Evolutionary conservation across 2,797 vertebrate genomes (phyloP), one percentile per base, ranked within the genome.

Genomic region (Hydrolagus colliei): DNA sequence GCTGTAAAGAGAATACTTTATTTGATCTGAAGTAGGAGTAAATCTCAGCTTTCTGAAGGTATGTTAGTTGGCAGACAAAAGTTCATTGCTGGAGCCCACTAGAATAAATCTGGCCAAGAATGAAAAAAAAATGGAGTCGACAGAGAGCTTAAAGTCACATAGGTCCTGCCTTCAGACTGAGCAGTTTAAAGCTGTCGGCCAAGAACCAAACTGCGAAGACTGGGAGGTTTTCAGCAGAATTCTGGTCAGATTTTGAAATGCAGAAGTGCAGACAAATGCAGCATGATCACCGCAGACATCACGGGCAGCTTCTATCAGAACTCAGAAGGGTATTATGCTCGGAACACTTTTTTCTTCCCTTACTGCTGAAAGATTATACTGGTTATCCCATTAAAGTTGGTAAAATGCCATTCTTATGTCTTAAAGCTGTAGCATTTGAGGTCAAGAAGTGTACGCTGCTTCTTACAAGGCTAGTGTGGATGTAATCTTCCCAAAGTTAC

Each of bases 301-400:
- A 92, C 91, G 91, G 93, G 91, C 93, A 90, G 91, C 90, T 91
- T 92, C 91, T 92, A 93, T 94, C 93, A 94, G 93, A 96, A 96
- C 94, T 93, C 93, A 92, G 95, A 93, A 94, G 94, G 95, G 96
- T 97, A 97, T 99, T 98, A 98, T 97, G 92, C 94, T 96, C 95
- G 92, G 93, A 96, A 97, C 94, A 96, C 95, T 96, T 96, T 96
- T 27, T 95, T 95, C 96, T 96, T 95, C 93, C 94, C 94, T 96
- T 95, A 95, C 95, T 94, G 95, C 94, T 95, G 95, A 96, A 96
- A 98, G 97, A 98, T 99, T 98, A 99, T 97, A 97, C 96, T 95
- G 96, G 96, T 98, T 98, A 98, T 98, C 97, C 97, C 96, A 98
- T 99, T 98, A 98, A 98, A 98, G 97, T 98, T 98, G 96, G 96